These are phyloP conservation scores for Margaritifera margaritifera DNA, from an alignment of 2,888 invertebrate species.

Conservation along the genomic window DNA sequence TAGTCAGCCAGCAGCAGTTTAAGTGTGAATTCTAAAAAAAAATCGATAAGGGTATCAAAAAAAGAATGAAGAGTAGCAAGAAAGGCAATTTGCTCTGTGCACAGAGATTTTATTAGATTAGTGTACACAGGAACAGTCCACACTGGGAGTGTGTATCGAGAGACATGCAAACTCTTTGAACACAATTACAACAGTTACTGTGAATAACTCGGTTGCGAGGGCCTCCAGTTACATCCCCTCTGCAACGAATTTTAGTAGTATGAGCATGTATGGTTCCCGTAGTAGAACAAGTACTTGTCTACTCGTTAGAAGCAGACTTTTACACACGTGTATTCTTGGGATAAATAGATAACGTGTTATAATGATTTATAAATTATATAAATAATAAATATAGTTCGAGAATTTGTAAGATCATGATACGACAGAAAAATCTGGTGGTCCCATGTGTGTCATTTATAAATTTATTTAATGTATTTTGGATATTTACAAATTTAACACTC, in stretches of 20 bases:
- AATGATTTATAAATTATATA: conserved; percentile 40
- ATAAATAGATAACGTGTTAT: conserved; percentile 37
- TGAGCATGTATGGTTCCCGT: conserved; percentile 42
- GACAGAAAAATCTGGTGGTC: too few relatives aligned
- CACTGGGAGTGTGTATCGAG: conserved; percentile 42
- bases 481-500: too few relatives aligned
- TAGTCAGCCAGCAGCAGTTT: too few relatives aligned
- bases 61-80: not conserved
- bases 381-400: conserved; percentile 36
- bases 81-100: conserved; percentile 38
- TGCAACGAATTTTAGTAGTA: conserved; percentile 24
- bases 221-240: too few relatives aligned
- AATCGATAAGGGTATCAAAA: too few relatives aligned
- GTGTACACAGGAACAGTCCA: conserved; percentile 55
- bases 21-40: too few relatives aligned
- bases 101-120: conserved; percentile 56
- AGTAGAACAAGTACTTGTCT: conserved; percentile 59
- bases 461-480: too few relatives aligned
- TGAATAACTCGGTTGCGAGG: too few relatives aligned
- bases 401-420: conserved; percentile 27
- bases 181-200: too few relatives aligned
- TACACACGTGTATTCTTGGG: conserved; percentile 25
- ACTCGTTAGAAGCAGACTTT: conserved; percentile 37
- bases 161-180: conserved; percentile 22
- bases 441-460: too few relatives aligned